Conservation (phyloP, 1,140 invertebrate genomes). For the Bacillus rossius region DNA sequence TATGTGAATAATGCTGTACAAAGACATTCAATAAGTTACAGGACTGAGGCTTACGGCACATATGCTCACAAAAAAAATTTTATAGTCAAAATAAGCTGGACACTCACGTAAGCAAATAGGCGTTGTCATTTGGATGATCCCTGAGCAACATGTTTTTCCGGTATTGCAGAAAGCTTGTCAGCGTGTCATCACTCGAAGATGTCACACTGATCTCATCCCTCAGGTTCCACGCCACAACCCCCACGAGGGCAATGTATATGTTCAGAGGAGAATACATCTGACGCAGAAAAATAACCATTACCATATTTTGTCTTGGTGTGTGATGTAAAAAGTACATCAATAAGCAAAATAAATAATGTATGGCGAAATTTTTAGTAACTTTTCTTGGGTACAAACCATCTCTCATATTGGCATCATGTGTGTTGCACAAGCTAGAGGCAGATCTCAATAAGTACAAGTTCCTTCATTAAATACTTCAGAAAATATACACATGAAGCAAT, state of each 20-base stretch:
- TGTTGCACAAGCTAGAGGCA: no score
- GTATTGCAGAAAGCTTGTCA: conserved; percentile 54
- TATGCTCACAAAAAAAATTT: no score
- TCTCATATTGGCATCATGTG: no score
- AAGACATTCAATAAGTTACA: no score
- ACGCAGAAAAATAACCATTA: neutral
- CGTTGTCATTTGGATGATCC: conserved; percentile 58
- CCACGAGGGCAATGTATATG: conserved; percentile 54
- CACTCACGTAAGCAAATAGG: conserved; percentile 58
- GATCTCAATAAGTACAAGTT: no score
- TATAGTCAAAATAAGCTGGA: no score
- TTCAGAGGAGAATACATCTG: conserved; percentile 52
- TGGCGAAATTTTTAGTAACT: neutral
- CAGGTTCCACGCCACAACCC: conserved; percentile 54
- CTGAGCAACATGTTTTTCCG: conserved; percentile 47
- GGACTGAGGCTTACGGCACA: no score
- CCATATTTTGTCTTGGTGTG: neutral
- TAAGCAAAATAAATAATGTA: neutral
- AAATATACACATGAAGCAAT: no score
- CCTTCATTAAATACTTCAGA: no score
- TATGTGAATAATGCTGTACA: no score
- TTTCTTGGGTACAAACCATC: no score
- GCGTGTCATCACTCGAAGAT: conserved; percentile 46
- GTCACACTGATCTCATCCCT: conserved; percentile 46
- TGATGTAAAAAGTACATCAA: neutral